phyloP scores from a whole-genome alignment of 2,797 vertebrate species.

The Odontamblyopus lacepedii region DNA sequence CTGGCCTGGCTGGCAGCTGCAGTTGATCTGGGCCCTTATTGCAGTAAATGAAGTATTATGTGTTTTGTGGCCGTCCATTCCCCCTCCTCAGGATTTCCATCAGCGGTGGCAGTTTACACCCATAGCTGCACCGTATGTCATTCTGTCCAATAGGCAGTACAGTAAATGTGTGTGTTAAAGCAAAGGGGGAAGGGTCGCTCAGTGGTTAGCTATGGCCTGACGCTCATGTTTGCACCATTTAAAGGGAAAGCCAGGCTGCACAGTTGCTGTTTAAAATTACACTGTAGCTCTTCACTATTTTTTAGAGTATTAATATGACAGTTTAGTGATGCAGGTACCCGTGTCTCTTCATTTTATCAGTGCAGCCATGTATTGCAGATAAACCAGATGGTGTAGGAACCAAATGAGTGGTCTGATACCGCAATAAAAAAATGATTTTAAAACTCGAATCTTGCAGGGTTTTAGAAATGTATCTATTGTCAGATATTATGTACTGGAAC shows the following conservation, averaged over 20 bases:
- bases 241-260: conserved; percentile 55
- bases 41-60: conserved; percentile 72
- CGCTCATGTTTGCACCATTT: conserved; percentile 53
- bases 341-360: conserved; percentile 38
- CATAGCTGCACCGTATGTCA: conserved; percentile 75
- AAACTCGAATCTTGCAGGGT: too few species aligned
- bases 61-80: conserved; percentile 72
- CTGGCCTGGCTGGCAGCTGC: conserved; percentile 26
- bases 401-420: conserved; percentile 2
- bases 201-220: conserved; percentile 20
- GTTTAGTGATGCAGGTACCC: not conserved
- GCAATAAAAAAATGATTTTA: not conserved
- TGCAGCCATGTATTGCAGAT: conserved; percentile 45
- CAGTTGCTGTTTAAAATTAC: conserved; percentile 18
- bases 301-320: not conserved
- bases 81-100: conserved; percentile 72
- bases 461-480: too few species aligned
- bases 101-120: conserved; percentile 74
- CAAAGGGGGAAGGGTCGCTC: conserved; percentile 22
- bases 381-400: conserved; percentile 10
- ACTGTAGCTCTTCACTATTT: conserved; percentile 1
- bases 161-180: conserved; percentile 23
- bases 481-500: too few species aligned
- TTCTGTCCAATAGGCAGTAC: conserved; percentile 43
- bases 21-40: conserved; percentile 70